These are phyloP conservation scores for Hirundo rustica DNA, from an alignment of 2,797 vertebrate species.

Conservation along the genomic window DNA sequence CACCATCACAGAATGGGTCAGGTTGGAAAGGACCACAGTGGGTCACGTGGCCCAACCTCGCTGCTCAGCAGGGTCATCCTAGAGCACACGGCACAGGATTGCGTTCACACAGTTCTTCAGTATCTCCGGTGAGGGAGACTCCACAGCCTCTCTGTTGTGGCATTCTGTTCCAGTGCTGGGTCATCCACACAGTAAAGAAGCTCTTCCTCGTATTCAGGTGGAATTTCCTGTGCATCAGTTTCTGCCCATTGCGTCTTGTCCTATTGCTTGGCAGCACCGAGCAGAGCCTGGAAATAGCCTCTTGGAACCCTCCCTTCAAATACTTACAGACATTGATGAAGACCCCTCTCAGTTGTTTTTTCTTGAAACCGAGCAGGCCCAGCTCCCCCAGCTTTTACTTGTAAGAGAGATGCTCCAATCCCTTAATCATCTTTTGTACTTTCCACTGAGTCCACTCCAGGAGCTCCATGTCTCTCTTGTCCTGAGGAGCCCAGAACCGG, in stretches of 20 bases:
- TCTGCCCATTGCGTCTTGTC: neutral
- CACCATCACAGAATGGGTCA: neutral
- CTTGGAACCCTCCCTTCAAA: neutral
- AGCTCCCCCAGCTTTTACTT: neutral
- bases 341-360: neutral
- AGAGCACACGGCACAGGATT: neutral
- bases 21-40: neutral
- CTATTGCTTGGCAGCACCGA: rapidly evolving
- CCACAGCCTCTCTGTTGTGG: neutral
- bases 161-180: neutral
- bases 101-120: neutral
- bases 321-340: too few relatives aligned
- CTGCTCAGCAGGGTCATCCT: neutral
- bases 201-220: neutral
- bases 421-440: neutral
- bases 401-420: neutral
- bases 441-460: neutral
- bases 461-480: neutral
- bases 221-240: neutral
- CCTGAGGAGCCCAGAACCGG: neutral
- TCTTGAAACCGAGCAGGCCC: neutral
- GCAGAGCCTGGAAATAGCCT: neutral
- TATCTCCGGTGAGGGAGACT: neutral
- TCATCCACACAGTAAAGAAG: neutral
- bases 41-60: neutral